Conservation (phyloP, 2,888 invertebrate species). For the Didymodactylos carnosus region DNA sequence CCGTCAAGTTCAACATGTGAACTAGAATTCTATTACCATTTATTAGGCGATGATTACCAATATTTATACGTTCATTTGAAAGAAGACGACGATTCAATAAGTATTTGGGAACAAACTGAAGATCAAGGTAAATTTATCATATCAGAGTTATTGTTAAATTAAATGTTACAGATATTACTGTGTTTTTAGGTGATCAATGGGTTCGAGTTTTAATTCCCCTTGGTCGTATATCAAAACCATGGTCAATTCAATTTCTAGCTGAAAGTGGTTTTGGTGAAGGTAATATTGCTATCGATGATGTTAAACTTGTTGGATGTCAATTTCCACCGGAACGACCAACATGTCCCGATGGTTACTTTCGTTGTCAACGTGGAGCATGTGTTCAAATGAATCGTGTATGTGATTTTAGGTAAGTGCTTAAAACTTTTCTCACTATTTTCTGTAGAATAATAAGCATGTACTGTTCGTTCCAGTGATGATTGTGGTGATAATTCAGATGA, state of each 20-base stretch:
- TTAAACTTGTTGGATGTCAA: constrained; percentile 15
- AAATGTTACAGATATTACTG: too few relatives aligned
- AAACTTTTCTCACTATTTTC: too few relatives aligned
- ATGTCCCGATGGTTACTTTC: constrained; percentile 20
- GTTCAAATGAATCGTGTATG: constrained; percentile 15
- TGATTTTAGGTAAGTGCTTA: constrained; percentile 10
- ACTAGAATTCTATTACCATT: constrained; percentile 10
- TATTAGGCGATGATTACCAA: constrained; percentile 3
- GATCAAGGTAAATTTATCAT: too few relatives aligned
- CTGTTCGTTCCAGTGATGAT: background rate
- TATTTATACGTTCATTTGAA: background rate
- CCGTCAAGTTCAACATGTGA: constrained; percentile 5
- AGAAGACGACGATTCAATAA: background rate
- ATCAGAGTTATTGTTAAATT: too few relatives aligned
- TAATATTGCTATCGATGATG: constrained; percentile 6
- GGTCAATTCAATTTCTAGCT: background rate
- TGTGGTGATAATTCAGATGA: constrained; percentile 14
- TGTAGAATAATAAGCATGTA: background rate
- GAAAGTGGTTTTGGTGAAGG: background rate
- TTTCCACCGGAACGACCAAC: constrained; percentile 19
- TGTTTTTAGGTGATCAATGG: constrained; percentile 8
- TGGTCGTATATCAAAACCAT: constrained; percentile 1
- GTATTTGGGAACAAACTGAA: background rate
- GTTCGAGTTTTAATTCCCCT: background rate
- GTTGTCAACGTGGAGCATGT: constrained; percentile 24